Percentiles rank a stretch among this genome's conserved stretches.
Conservation (phyloP, 92 coral and sea anemone genomes). For the Epizoanthus rinbou region DNA sequence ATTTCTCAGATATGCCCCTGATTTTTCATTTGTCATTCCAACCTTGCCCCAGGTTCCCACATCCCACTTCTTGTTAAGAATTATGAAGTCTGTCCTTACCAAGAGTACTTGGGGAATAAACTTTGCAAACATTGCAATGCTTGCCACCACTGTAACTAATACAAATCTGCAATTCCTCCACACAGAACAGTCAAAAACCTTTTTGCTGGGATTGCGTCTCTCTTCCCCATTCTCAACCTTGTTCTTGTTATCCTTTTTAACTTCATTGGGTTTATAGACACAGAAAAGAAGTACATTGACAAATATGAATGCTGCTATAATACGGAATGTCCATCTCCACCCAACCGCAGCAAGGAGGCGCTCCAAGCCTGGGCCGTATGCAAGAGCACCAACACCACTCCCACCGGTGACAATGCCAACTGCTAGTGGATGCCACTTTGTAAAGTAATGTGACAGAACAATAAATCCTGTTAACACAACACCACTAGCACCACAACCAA, state of each 20-base stretch:
- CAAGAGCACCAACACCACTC: slow-evolving; percentile 60
- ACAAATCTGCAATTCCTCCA: slow-evolving; percentile 36
- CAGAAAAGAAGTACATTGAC: slow-evolving; percentile 36
- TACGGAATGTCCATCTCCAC: slow-evolving; percentile 69
- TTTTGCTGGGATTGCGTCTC: not conserved
- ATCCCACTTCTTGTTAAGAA: too few relatives aligned
- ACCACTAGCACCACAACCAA: slow-evolving; percentile 67
- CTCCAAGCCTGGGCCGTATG: slow-evolving; percentile 59
- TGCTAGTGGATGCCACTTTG: slow-evolving; percentile 62
- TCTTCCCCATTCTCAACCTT: not conserved
- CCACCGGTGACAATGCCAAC: slow-evolving; percentile 66
- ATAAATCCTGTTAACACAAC: slow-evolving; percentile 54
- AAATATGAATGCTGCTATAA: slow-evolving; percentile 50
- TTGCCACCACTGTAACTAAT: slow-evolving; percentile 20
- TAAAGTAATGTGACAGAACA: slow-evolving; percentile 53
- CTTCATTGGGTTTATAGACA: slow-evolving; percentile 48
- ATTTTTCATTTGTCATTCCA: too few relatives aligned
- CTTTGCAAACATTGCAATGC: slow-evolving; percentile 48
- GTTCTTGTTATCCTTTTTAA: slow-evolving; percentile 11
- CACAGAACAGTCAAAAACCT: slow-evolving; percentile 40
- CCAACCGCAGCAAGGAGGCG: slow-evolving; percentile 50
- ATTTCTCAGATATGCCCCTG: too few relatives aligned
- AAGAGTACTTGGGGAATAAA: slow-evolving; percentile 58
- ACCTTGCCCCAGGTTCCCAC: too few relatives aligned
- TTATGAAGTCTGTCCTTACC: slow-evolving; percentile 53